phyloP scores from a whole-genome alignment of 2,113 vertebrate genomes.

The Coreoperca whiteheadi region DNA sequence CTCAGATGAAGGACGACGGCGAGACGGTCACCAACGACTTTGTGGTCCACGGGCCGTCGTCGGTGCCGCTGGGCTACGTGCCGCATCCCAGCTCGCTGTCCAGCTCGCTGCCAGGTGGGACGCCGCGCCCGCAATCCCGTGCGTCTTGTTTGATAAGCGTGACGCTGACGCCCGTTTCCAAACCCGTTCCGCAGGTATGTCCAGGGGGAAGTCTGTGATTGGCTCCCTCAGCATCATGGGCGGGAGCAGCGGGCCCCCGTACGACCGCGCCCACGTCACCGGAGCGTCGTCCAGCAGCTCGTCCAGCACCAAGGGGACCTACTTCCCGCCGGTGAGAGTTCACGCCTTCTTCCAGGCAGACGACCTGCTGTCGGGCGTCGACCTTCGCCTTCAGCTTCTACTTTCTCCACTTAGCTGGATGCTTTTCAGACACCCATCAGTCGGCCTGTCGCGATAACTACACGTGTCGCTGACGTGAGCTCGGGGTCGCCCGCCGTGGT shows the following conservation, averaged over 20 bases:
- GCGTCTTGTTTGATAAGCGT: rapidly evolving
- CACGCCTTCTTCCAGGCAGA: too few species aligned
- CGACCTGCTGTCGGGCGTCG: too few species aligned
- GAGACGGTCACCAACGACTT: conserved; percentile 97
- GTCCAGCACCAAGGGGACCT: conserved; percentile 97
- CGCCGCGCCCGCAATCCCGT: rapidly evolving
- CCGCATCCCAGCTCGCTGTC: conserved; percentile 94
- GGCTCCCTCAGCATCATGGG: conserved; percentile 98
- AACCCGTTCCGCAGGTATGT: conserved; percentile 88
- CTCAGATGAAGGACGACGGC: conserved; percentile 96
- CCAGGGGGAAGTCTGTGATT: conserved; percentile 96
- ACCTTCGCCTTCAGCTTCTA: too few species aligned
- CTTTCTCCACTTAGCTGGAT: too few species aligned
- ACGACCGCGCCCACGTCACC: conserved; percentile 96
- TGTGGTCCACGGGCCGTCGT: conserved; percentile 92
- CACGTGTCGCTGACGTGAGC: too few species aligned
- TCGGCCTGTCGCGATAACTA: too few species aligned
- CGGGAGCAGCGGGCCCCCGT: conserved; percentile 95
- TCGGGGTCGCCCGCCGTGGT: too few species aligned
- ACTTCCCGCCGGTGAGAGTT: conserved; percentile 91
- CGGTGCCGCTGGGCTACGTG: conserved; percentile 94
- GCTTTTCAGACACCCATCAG: too few species aligned
- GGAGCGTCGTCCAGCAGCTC: conserved; percentile 98
- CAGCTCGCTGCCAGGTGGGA: conserved; percentile 82
- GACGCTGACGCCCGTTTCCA: not conserved